phyloP scores from a whole-genome alignment of 2,113 vertebrate genomes.

The Microcebus lehilahytsara region DNA sequence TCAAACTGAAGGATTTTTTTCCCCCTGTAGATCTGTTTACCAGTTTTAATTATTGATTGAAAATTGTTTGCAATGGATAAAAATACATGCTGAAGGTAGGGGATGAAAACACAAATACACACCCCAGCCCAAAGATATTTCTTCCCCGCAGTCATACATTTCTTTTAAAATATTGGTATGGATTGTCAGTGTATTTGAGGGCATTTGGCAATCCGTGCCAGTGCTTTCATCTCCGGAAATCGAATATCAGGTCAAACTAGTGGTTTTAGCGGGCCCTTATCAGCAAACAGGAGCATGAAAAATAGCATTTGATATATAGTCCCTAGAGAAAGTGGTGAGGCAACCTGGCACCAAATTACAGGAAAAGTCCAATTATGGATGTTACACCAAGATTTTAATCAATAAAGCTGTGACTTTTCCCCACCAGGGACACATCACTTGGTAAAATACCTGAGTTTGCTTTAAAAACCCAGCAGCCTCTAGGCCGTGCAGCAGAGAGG shows the following conservation, averaged over 20 bases:
- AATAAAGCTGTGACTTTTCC: conserved; percentile 68
- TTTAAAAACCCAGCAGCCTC: conserved; percentile 44
- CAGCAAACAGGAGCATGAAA: conserved; percentile 70
- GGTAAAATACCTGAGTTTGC: conserved; percentile 46
- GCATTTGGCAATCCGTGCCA: conserved; percentile 57
- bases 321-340: conserved; percentile 64
- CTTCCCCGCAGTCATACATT: conserved; percentile 9
- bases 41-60: conserved; percentile 71
- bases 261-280: conserved; percentile 55
- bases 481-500: neutral
- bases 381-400: conserved; percentile 75
- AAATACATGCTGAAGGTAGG: conserved; percentile 60
- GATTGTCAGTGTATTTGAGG: conserved; percentile 62
- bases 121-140: conserved; percentile 3
- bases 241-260: conserved; percentile 65
- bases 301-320: conserved; percentile 74
- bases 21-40: conserved; percentile 53
- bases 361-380: conserved; percentile 70
- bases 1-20: conserved; percentile 56
- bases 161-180: conserved; percentile 63
- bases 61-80: conserved; percentile 69
- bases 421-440: conserved; percentile 42
- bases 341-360: conserved; percentile 74
- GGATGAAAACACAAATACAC: conserved; percentile 35
- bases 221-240: conserved; percentile 64